Evolutionary conservation across 2,113 vertebrate species (phyloP).

Genomic region (Baryphthengus martii): DNA sequence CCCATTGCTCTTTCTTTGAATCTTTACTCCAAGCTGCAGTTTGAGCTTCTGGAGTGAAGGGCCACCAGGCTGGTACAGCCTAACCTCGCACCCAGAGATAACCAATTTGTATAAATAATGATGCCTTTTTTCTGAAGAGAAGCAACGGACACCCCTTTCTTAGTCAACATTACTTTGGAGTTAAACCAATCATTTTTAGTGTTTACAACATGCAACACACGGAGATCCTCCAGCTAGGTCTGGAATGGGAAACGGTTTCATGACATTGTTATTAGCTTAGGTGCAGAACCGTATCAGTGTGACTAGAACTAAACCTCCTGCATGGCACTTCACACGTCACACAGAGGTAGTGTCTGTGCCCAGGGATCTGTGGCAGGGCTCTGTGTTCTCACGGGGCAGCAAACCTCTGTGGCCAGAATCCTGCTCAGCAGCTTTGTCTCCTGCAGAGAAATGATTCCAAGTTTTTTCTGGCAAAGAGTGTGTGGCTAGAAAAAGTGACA

Average conservation of each 20-base stretch:
- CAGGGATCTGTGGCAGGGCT: not conserved
- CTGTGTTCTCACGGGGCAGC: not conserved
- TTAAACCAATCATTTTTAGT: not conserved
- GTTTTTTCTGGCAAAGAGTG: not conserved
- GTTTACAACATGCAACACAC: not conserved
- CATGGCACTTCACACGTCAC: accelerated
- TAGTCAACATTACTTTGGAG: not conserved
- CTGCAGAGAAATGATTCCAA: not conserved
- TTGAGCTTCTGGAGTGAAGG: not conserved
- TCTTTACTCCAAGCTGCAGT: not conserved
- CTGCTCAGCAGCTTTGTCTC: not conserved
- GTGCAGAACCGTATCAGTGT: accelerated
- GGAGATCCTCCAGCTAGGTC: not conserved
- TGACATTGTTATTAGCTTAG: not conserved
- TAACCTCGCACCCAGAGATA: not conserved
- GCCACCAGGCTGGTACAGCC: not conserved
- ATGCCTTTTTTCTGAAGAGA: not conserved
- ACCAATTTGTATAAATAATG: not conserved
- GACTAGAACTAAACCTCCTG: not conserved
- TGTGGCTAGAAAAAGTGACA: not conserved
- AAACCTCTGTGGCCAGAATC: not conserved
- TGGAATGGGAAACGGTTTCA: not conserved
- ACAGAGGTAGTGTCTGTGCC: not conserved
- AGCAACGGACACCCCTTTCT: not conserved
- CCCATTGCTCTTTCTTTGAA: not conserved